phyloP scores from a whole-genome alignment of 1,140 invertebrate species.

The Drosophila lacertosa region DNA sequence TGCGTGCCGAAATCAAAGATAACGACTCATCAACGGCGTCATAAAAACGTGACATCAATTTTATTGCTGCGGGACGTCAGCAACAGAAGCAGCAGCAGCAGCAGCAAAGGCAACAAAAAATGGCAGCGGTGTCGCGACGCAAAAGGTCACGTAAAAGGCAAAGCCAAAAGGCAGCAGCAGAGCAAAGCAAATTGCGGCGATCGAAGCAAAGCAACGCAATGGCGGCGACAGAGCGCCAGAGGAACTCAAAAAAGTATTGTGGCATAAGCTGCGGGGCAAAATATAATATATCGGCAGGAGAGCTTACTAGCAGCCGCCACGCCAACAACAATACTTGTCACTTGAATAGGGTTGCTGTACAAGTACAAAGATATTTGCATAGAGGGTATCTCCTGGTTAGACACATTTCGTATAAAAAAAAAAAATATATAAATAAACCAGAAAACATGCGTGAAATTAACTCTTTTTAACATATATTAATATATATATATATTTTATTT shows the following conservation, averaged over 20 bases:
- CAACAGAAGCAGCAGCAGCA: slow-evolving; percentile 6
- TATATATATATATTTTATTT: not conserved
- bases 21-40: slow-evolving; percentile 80
- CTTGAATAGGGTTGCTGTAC: not conserved
- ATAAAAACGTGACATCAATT: slow-evolving; percentile 82
- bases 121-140: slow-evolving; percentile 35
- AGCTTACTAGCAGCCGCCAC: slow-evolving; percentile 10
- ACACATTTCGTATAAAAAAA: too few relatives aligned
- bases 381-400: too few relatives aligned
- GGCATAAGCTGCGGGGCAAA: slow-evolving; percentile 33
- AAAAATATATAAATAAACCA: too few relatives aligned
- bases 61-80: slow-evolving; percentile 57
- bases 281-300: slow-evolving; percentile 25
- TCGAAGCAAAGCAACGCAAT: slow-evolving; percentile 1
- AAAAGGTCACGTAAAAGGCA: slow-evolving; percentile 74
- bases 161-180: slow-evolving; percentile 20
- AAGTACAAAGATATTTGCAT: not conserved
- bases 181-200: too few relatives aligned
- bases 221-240: slow-evolving; percentile 15
- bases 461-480: too few relatives aligned
- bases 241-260: slow-evolving; percentile 31
- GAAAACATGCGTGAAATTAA: too few relatives aligned
- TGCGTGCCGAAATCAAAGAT: slow-evolving; percentile 76
- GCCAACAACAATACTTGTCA: slow-evolving; percentile 1
- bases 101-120: slow-evolving; percentile 8